A percentile compares a stretch with the other conserved stretches of the same genome.
These are phyloP conservation scores for Drosophila basisetae DNA, from an alignment of 2,888 invertebrate genomes.

Conservation along the genomic window DNA sequence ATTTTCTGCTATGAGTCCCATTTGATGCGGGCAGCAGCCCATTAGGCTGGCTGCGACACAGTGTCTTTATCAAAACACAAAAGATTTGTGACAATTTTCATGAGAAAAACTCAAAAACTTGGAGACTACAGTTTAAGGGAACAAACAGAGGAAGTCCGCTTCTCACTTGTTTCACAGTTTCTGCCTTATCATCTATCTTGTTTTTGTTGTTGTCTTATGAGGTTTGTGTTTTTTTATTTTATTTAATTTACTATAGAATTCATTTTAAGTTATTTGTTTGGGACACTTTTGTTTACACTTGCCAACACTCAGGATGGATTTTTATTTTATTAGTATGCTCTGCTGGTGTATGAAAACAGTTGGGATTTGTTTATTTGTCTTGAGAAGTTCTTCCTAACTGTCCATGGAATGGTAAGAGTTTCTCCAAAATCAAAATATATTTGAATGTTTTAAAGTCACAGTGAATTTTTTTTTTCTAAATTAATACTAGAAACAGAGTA, in stretches of 20 bases:
- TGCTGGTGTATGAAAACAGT: background rate
- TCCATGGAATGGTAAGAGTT: background rate
- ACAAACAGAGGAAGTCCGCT: slow-evolving; percentile 14
- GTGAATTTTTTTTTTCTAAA: background rate
- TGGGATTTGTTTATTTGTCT: background rate
- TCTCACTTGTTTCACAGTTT: slow-evolving; percentile 14
- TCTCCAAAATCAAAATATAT: background rate
- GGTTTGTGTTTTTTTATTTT: background rate
- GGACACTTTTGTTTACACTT: slow-evolving; percentile 34
- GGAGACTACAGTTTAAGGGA: background rate
- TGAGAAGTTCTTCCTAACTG: background rate
- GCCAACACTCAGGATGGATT: slow-evolving; percentile 1
- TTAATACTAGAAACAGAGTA: background rate
- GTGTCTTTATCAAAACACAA: background rate
- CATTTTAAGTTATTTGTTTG: slow-evolving; percentile 66
- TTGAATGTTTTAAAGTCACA: background rate
- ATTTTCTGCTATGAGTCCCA: background rate
- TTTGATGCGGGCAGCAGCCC: background rate
- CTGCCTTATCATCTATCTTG: slow-evolving; percentile 24
- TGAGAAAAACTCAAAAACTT: slow-evolving; percentile 1
- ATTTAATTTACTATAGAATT: slow-evolving; percentile 33
- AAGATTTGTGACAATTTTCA: background rate
- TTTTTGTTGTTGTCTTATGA: slow-evolving; percentile 16
- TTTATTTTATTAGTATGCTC: slow-evolving; percentile 22
- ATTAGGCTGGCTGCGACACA: background rate